A percentile compares a stretch with the other conserved stretches of the same genome.
Evolutionary conservation across 2,113 vertebrate species (phyloP).

Genomic region (Herpailurus yagouaroundi): DNA sequence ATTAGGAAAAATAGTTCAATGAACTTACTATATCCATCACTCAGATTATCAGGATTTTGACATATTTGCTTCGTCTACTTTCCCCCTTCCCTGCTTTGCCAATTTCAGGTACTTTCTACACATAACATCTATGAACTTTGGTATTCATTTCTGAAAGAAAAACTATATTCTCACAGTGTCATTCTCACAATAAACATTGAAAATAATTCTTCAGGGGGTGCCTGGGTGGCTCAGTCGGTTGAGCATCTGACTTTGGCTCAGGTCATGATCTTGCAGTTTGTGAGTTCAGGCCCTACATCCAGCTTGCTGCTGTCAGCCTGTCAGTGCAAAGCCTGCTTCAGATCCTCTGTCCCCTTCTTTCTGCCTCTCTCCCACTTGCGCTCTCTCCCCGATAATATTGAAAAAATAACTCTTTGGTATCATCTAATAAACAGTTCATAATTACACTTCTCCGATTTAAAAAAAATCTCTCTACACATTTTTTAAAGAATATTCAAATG

Average conservation of each 20-base stretch:
- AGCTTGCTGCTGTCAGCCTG: no score
- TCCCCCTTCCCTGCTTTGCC: not conserved
- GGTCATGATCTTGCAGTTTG: no score
- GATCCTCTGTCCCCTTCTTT: no score
- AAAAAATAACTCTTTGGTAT: not conserved
- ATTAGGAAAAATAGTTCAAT: not conserved
- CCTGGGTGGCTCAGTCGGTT: no score
- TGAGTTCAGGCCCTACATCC: no score
- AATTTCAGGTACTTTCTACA: not conserved
- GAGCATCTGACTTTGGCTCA: no score
- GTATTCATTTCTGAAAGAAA: not conserved
- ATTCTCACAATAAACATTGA: not conserved
- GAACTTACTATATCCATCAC: not conserved
- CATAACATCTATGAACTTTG: not conserved
- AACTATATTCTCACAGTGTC: not conserved
- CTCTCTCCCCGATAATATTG: no score
- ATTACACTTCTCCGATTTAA: not conserved
- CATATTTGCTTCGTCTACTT: not conserved
- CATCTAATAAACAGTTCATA: not conserved
- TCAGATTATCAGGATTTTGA: not conserved
- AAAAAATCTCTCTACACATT: not conserved
- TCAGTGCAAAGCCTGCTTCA: no score
- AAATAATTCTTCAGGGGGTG: not conserved
- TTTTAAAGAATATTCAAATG: not conserved
- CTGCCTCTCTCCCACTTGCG: no score